Evolutionary conservation across 1,140 invertebrate species (phyloP).

Genomic region (Drosophila grimshawi): DNA sequence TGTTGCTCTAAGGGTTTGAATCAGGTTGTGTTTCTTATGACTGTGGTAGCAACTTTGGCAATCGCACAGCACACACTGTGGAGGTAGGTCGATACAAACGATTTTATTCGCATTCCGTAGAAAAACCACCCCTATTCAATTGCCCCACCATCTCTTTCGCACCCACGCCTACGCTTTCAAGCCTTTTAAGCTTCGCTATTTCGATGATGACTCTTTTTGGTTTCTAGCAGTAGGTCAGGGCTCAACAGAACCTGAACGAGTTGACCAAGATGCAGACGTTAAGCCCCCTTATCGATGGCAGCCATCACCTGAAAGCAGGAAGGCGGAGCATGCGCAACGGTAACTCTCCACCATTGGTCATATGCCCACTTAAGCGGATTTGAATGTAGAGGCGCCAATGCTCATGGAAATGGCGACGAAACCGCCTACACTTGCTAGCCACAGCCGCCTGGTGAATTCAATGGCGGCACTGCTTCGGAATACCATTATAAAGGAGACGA

Average conservation of each 20-base stretch:
- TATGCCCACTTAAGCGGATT: slow-evolving; percentile 87
- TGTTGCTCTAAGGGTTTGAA: slow-evolving; percentile 28
- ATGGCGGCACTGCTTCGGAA: slow-evolving; percentile 97
- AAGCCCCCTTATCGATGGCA: slow-evolving; percentile 75
- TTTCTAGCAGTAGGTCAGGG: no score
- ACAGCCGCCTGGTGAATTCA: slow-evolving; percentile 92
- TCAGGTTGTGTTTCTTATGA: no score
- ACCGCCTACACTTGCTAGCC: slow-evolving; percentile 66
- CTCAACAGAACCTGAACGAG: no score
- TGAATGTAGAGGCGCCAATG: slow-evolving; percentile 85
- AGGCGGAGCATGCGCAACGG: slow-evolving; percentile 62
- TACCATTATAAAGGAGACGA: slow-evolving; percentile 93
- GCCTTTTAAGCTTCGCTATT: no score
- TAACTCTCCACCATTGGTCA: slow-evolving; percentile 72
- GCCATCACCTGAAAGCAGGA: slow-evolving; percentile 35
- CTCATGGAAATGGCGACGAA: slow-evolving; percentile 80
- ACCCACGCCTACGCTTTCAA: no score
- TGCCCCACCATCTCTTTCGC: no score
- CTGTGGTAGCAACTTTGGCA: no score
- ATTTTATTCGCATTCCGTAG: no score
- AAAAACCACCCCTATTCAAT: no score
- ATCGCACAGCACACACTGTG: no score
- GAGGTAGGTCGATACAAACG: no score
- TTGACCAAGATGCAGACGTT: slow-evolving; percentile 31
- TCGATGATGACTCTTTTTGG: no score